Conservation (phyloP, 1,140 invertebrate genomes). For the Aleiodes sp. region DNA sequence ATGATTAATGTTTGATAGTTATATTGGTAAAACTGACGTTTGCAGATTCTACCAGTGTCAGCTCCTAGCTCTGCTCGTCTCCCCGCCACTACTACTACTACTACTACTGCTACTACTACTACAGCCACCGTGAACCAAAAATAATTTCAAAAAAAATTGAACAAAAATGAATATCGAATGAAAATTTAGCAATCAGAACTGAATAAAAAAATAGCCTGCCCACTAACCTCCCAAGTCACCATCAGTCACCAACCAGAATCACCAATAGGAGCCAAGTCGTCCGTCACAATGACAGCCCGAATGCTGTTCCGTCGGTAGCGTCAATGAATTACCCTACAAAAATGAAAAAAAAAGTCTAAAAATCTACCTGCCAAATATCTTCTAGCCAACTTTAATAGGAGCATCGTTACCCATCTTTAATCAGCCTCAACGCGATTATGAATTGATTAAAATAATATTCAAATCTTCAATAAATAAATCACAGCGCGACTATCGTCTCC, state of each 20-base stretch:
- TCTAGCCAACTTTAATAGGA: conserved; percentile 54
- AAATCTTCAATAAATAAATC: conserved; percentile 22
- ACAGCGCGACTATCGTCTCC: conserved; percentile 34
- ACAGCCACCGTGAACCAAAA: conserved; percentile 65
- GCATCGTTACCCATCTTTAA: conserved; percentile 57
- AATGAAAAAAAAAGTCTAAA: too few species aligned
- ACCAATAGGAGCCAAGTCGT: conserved; percentile 41
- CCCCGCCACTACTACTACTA: conserved; percentile 65
- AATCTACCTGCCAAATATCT: conserved; percentile 50
- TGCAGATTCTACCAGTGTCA: conserved; percentile 67
- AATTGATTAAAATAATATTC: conserved; percentile 34
- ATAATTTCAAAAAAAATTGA: conserved; percentile 55
- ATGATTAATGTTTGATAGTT: conserved; percentile 53
- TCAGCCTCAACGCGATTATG: conserved; percentile 51
- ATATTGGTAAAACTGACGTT: conserved; percentile 66
- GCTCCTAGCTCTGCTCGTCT: conserved; percentile 66
- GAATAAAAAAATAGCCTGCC: conserved; percentile 60
- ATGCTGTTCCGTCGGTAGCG: conserved; percentile 55
- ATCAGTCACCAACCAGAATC: conserved; percentile 61
- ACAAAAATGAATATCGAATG: conserved; percentile 59
- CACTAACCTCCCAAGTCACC: conserved; percentile 67
- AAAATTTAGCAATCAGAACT: conserved; percentile 42
- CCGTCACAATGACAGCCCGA: conserved; percentile 60
- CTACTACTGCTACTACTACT: conserved; percentile 54
- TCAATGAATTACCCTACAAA: conserved; percentile 59